Evolutionary conservation across 2,888 invertebrate genomes (phyloP).

Genomic region (Esperia sulphurella): DNA sequence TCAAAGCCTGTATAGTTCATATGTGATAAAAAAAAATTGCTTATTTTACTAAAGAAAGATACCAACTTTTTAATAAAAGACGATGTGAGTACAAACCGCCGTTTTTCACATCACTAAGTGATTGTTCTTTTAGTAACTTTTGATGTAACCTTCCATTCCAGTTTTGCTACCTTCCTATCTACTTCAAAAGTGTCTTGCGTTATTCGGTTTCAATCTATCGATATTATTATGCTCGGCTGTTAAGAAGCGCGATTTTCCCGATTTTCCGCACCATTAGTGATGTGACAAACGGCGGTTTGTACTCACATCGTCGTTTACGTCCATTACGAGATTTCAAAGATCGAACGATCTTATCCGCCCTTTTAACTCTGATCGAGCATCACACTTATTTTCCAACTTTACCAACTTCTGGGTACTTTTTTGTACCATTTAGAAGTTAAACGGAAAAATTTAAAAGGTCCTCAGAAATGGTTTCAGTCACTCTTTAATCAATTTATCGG

Average conservation of each 20-base stretch:
- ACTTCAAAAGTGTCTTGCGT: constrained; percentile 13
- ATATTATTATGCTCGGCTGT: constrained; percentile 51
- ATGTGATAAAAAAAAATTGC: no score
- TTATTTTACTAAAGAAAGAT: no score
- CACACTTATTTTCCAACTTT: constrained; percentile 40
- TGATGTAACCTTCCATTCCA: no score
- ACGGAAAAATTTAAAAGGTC: neutral
- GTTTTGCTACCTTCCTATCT: no score
- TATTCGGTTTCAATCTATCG: constrained; percentile 51
- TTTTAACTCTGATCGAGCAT: constrained; percentile 53
- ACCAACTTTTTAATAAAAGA: no score
- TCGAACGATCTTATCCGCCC: constrained; percentile 58
- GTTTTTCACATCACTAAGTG: constrained; percentile 72
- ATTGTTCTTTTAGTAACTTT: no score
- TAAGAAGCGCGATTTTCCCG: constrained; percentile 57
- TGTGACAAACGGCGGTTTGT: constrained; percentile 70
- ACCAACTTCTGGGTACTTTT: constrained; percentile 8
- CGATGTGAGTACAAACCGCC: constrained; percentile 64
- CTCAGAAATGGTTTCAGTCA: neutral
- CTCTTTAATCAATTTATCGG: neutral
- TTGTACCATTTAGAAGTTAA: constrained; percentile 2
- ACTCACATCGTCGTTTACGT: constrained; percentile 66
- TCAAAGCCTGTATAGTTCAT: no score
- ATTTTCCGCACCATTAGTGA: constrained; percentile 70
- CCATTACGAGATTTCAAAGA: constrained; percentile 67